Evolutionary conservation across 2,888 invertebrate species (phyloP), one percentile per base, ranked within the genome.

Genomic region (Timema cristinae): DNA sequence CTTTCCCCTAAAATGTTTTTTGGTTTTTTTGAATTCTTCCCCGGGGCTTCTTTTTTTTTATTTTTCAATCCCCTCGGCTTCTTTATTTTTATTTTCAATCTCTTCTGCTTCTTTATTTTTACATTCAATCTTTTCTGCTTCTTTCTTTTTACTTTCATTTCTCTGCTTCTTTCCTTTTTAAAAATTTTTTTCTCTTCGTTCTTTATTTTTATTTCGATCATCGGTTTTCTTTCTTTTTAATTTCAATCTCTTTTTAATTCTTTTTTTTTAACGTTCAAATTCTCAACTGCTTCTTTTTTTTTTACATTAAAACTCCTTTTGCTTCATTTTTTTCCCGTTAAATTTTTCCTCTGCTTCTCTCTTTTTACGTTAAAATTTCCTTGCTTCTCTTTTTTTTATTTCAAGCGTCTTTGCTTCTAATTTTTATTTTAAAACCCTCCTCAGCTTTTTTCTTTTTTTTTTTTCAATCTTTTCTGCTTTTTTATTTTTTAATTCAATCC

Each of bases 191-290:
- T n/a, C n/a, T n/a, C n/a, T n/a, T n/a, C n/a, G n/a, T 71, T 59
- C 51, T 54, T 49, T 48, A 13, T 67, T 71, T 67, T 32, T 47
- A 59, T 5, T 70, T 59, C 32, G 74, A 59, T 70, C 70, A 56
- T 67, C 68, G 32, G 47, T n/a, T 66, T 32, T 70, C 73, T 50
- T 66, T 59, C 13, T 49, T 68, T 32, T 49, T 32, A 9, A 13
- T 16, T 10, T 68, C 56, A 8, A 75, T 67, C 15, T 70, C 71
- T n/a, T 32, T 66, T 70, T 73, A 71, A 69, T 56, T 76, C 73
- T 54, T 73, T 70, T 49, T 73, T 69, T 66, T 73, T 70, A n/a
- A 68, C 72, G 73, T 69, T 75, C 73, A 68, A 76, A n/a, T n/a
- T 72, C 48, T 74, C 71, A 49, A 52, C 70, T 68, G 68, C 47